These are phyloP conservation scores for Rhizomys pruinosus DNA, from an alignment of 2,113 vertebrate species.

Conservation along the genomic window DNA sequence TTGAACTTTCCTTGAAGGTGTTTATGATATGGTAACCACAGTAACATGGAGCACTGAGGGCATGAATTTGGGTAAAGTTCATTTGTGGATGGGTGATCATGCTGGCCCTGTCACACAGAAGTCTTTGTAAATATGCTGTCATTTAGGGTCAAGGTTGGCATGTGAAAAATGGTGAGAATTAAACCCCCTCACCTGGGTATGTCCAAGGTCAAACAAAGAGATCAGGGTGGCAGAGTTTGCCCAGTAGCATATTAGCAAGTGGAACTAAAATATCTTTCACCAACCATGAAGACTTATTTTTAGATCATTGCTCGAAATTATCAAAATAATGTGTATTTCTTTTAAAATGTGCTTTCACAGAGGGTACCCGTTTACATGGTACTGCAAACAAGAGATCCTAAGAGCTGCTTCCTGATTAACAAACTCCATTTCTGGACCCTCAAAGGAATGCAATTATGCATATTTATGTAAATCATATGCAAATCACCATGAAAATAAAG, in stretches of 20 bases:
- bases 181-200: not conserved
- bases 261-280: not conserved
- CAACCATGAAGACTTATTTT: not conserved
- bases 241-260: rapidly evolving
- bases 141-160: not conserved
- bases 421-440: constrained; percentile 73
- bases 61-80: rapidly evolving
- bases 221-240: not conserved
- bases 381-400: constrained; percentile 58
- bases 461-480: constrained; percentile 69
- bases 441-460: constrained; percentile 69
- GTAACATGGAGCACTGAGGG: rapidly evolving
- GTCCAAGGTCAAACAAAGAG: not conserved
- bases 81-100: rapidly evolving
- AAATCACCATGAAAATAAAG: constrained; percentile 71
- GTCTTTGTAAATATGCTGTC: not conserved
- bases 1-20: not conserved
- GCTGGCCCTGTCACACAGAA: rapidly evolving
- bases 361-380: constrained; percentile 37
- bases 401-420: constrained; percentile 73
- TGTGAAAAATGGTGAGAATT: not conserved
- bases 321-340: constrained; percentile 57
- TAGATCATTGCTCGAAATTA: constrained; percentile 51
- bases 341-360: constrained; percentile 66
- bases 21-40: not conserved